Evolutionary conservation across 2,113 vertebrate genomes (phyloP), one percentile per base, ranked within the genome.

Genomic region (Dicentrarchus labrax): DNA sequence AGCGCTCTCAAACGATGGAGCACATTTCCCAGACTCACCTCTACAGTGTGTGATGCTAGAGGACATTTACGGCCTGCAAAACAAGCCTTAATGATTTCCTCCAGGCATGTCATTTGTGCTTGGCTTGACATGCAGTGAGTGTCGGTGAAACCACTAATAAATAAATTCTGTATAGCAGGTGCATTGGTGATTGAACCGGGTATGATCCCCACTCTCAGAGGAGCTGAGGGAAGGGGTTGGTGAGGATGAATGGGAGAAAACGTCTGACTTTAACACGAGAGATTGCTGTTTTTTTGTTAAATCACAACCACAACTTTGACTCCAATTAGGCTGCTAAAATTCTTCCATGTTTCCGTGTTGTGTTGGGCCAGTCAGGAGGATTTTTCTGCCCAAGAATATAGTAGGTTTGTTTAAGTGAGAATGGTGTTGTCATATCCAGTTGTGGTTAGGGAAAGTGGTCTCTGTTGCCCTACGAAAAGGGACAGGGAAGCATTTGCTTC

Each of bases 151-250:
- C 72, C 51, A 39, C n/a, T 51, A 24, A 72, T 68, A 79, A 69
- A 85, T 81, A 68, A 47, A 47, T 12, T 30, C 78, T 70, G 70
- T 79, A 78, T 4, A 73, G 62, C 69, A 50, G 79, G 76, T 76
- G 69, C 69, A 66, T 22, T 77, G 78, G 66, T 57, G 83, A 86
- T 62, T 78, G 77, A 81, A 83, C 69, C 3, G 12, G 71, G 59
- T 43, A 54, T 71, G 88, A 88, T 84, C 72, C 60, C 56, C 38
- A 54, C 54, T 53, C 80, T 75, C 22, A 30, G 59, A 75, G 67
- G 72, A 82, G 72, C 77, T 19, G 70, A 83, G 57, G 24, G 22
- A 36, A 24, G 13, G 13, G 22, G 53, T 56, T 8, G 8, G 8
- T n/a, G 51, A 6, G 21, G 53, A 56, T 11, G 21, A 8, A 56